These are phyloP conservation scores for Drosophila rellima DNA, from an alignment of 2,888 invertebrate genomes.

Conservation along the genomic window DNA sequence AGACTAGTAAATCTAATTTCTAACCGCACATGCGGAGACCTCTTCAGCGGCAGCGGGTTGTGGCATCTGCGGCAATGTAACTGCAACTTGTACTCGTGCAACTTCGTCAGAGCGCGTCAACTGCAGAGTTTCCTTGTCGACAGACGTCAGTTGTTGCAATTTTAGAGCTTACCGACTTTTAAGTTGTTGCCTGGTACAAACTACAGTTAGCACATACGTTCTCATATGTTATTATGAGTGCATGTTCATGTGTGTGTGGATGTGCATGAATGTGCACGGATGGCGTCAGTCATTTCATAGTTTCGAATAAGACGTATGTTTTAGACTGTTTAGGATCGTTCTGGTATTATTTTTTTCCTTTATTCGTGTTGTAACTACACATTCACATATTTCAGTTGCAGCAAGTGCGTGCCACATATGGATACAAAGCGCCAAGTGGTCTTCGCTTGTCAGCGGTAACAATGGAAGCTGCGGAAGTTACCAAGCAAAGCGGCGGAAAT, in stretches of 20 bases:
- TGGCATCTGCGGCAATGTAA: constrained; percentile 54
- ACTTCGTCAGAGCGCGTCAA: constrained; percentile 69
- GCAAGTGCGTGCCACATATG: constrained; percentile 53
- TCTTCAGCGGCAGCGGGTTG: constrained; percentile 19
- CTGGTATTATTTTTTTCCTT: constrained; percentile 31
- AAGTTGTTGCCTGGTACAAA: constrained; percentile 60
- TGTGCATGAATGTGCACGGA: constrained; percentile 6
- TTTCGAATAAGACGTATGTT: constrained; percentile 18
- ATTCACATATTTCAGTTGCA: constrained; percentile 23
- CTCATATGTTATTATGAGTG: constrained; percentile 1
- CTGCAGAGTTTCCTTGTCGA: constrained; percentile 50
- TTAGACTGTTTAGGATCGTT: constrained; percentile 41
- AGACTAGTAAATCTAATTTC: constrained; percentile 78
- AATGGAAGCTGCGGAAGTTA: constrained; percentile 62
- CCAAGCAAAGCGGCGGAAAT: constrained; percentile 76
- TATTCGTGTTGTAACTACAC: constrained; percentile 26
- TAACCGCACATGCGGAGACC: constrained; percentile 56
- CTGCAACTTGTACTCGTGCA: constrained; percentile 53
- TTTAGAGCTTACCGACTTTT: constrained; percentile 73
- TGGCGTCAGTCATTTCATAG: constrained; percentile 44
- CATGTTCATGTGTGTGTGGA: not conserved
- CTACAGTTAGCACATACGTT: constrained; percentile 33
- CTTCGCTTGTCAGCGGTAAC: constrained; percentile 37
- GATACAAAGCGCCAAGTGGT: constrained; percentile 37
- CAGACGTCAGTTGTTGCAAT: constrained; percentile 65